A percentile compares a stretch with the other conserved stretches of the same genome.
These are phyloP conservation scores for Potorous gilbertii DNA, from an alignment of 2,797 vertebrate genomes.

Conservation along the genomic window DNA sequence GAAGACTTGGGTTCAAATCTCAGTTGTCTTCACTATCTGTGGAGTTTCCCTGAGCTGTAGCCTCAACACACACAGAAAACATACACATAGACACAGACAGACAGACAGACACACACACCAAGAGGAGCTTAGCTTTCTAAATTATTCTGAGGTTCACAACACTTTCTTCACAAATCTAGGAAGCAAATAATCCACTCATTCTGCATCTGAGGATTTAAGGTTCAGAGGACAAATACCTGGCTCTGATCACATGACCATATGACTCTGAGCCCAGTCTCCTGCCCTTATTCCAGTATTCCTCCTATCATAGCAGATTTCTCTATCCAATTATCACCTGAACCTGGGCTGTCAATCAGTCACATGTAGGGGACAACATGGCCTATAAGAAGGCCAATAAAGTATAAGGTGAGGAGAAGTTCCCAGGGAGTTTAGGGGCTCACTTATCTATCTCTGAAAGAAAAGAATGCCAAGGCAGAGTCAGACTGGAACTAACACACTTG, in stretches of 20 bases:
- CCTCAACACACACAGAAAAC: too few relatives aligned
- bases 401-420: background rate
- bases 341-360: background rate
- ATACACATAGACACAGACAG: too few relatives aligned
- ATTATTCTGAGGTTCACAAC: background rate
- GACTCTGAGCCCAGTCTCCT: background rate
- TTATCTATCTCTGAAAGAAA: background rate
- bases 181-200: background rate
- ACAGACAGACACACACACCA: background rate
- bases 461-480: background rate
- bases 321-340: background rate
- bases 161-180: background rate
- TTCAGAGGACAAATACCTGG: background rate
- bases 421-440: background rate
- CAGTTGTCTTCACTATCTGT: background rate
- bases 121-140: background rate
- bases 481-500: background rate
- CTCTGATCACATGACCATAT: background rate
- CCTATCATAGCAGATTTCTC: background rate
- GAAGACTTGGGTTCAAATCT: background rate
- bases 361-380: background rate
- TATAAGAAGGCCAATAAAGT: background rate
- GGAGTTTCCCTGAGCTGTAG: background rate
- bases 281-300: background rate
- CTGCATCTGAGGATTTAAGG: background rate